Evolutionary conservation across 2,888 invertebrate species (phyloP).

Genomic region (Syrphus vitripennis): DNA sequence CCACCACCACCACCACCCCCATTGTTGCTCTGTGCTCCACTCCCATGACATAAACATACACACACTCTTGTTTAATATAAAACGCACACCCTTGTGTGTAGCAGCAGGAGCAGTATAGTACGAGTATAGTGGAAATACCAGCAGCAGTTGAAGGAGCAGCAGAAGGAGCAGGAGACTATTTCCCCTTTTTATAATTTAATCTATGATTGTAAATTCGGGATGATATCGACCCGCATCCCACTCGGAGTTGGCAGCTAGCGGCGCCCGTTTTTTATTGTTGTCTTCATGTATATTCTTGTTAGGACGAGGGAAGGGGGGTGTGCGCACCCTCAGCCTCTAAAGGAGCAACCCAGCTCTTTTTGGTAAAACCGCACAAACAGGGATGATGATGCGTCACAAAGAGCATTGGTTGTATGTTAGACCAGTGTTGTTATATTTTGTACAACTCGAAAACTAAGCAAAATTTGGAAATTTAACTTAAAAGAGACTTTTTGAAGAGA

Average conservation of each 20-base stretch:
- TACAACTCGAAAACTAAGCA: too few species aligned
- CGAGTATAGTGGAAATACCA: neutral
- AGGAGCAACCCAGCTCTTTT: constrained; percentile 20
- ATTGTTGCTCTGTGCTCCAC: constrained; percentile 30
- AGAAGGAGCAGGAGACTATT: neutral
- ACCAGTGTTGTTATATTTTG: constrained; percentile 2
- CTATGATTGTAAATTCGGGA: constrained; percentile 56
- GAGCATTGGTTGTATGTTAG: neutral
- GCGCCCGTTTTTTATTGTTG: constrained; percentile 61
- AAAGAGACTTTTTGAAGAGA: too few species aligned
- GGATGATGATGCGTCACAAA: constrained; percentile 18
- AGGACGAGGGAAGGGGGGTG: neutral
- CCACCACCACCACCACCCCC: neutral
- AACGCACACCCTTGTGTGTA: constrained; percentile 54
- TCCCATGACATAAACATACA: constrained; percentile 52
- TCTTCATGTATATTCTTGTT: constrained; percentile 31
- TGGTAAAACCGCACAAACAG: constrained; percentile 38
- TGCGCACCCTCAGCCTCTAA: constrained; percentile 47
- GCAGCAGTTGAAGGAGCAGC: neutral
- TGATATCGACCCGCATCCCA: constrained; percentile 53
- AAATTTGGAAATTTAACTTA: too few species aligned
- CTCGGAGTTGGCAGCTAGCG: constrained; percentile 41
- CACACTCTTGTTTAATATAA: constrained; percentile 20
- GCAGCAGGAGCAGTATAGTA: neutral
- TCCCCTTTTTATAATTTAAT: constrained; percentile 69